Evolutionary conservation across 2,797 vertebrate species (phyloP).

Genomic region (Phataginus tetradactyla): DNA sequence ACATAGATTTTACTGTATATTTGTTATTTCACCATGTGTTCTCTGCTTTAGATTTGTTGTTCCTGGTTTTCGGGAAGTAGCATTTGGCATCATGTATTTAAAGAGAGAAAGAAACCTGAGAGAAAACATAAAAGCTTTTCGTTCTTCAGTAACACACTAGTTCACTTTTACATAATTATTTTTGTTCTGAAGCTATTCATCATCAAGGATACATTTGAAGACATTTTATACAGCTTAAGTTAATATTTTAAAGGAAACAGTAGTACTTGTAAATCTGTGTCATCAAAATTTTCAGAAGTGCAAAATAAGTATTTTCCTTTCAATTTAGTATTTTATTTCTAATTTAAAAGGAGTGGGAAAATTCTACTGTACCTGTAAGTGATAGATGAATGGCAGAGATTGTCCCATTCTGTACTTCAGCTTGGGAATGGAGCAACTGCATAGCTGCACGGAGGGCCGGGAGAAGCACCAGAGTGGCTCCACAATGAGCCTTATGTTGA

Average conservation of each 20-base stretch:
- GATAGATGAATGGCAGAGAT: background rate
- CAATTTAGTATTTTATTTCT: constrained; percentile 16
- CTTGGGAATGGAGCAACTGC: background rate
- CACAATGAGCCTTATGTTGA: background rate
- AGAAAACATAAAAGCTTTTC: background rate
- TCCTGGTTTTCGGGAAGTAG: background rate
- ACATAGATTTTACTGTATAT: background rate
- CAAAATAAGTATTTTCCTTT: background rate
- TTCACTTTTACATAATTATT: constrained; percentile 31
- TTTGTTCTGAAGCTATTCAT: constrained; percentile 39
- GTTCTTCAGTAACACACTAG: background rate
- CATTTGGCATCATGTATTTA: background rate
- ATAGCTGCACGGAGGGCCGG: background rate
- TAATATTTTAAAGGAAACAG: background rate
- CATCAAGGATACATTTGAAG: background rate
- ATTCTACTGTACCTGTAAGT: background rate
- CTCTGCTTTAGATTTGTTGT: background rate
- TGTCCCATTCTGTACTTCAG: background rate
- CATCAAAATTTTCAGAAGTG: constrained; percentile 32
- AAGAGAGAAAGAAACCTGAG: background rate
- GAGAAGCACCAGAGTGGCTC: background rate
- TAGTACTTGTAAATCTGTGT: background rate
- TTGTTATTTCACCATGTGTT: background rate
- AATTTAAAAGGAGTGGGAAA: background rate
- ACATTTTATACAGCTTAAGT: background rate